Percentiles rank a stretch among this genome's conserved stretches.
Conservation (phyloP, 2,888 invertebrate genomes). For the Bedellia somnulentella region DNA sequence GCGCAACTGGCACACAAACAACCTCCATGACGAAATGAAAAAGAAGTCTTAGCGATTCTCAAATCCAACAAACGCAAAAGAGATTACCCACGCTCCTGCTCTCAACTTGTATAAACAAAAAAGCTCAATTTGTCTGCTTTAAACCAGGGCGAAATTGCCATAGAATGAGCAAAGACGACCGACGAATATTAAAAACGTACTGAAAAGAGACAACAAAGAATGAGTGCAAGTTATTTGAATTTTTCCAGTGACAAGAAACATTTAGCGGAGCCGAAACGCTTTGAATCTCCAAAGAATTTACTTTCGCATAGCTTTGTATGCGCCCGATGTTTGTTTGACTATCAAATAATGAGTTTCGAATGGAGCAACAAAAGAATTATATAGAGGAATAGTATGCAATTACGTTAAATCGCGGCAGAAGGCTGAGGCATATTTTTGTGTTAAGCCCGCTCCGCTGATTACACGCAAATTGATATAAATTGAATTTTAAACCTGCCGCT, state of each 20-base stretch:
- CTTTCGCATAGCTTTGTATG: no score
- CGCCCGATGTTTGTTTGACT: no score
- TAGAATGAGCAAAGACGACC: slow-evolving; percentile 39
- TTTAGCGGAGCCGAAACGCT: no score
- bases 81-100: slow-evolving; percentile 55
- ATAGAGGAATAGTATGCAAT: no score
- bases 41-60: slow-evolving; percentile 30
- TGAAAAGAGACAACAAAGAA: slow-evolving; percentile 30
- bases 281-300: no score
- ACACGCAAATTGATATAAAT: slow-evolving; percentile 58
- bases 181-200: slow-evolving; percentile 56
- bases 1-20: no score
- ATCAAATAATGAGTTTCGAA: no score
- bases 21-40: slow-evolving; percentile 46
- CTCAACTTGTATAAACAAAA: slow-evolving; percentile 57
- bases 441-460: slow-evolving; percentile 51
- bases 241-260: slow-evolving; percentile 42
- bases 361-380: no score
- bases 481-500: slow-evolving; percentile 53
- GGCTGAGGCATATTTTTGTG: slow-evolving; percentile 48
- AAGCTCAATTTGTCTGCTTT: slow-evolving; percentile 44
- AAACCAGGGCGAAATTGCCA: slow-evolving; percentile 48
- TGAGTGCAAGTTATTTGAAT: slow-evolving; percentile 40
- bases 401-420: slow-evolving; percentile 28
- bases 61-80: slow-evolving; percentile 54